These are phyloP conservation scores for Hemitrygon akajei DNA, from an alignment of 2,797 vertebrate genomes.

Conservation along the genomic window DNA sequence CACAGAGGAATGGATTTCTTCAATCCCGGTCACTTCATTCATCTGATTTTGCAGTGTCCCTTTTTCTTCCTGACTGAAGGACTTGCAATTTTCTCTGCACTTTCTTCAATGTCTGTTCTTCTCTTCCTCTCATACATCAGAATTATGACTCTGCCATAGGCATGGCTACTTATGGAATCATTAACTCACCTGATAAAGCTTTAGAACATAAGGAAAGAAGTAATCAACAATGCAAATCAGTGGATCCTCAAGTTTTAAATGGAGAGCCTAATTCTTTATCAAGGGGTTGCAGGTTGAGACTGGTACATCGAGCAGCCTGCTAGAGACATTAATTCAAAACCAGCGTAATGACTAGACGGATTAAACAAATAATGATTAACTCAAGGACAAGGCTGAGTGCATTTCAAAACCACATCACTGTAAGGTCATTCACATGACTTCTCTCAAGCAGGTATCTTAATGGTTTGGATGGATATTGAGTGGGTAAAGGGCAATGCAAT, in stretches of 20 bases:
- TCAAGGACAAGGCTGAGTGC: constrained; percentile 15
- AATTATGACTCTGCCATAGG: too few species aligned
- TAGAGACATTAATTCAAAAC: neutral
- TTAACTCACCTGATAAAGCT: neutral
- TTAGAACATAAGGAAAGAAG: neutral
- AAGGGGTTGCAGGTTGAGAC: neutral
- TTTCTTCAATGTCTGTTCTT: too few species aligned
- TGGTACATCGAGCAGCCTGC: too few species aligned
- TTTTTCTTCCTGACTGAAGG: neutral
- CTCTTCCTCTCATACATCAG: too few species aligned
- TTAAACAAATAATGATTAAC: constrained; percentile 31
- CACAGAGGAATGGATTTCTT: neutral
- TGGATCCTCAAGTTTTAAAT: neutral
- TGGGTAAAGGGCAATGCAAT: neutral
- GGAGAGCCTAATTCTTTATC: neutral
- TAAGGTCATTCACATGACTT: neutral
- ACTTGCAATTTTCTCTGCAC: neutral
- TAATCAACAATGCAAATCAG: neutral
- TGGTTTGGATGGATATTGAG: neutral
- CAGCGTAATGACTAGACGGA: constrained; percentile 20
- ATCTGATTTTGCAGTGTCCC: neutral
- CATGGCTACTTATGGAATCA: neutral
- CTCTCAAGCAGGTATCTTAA: neutral
- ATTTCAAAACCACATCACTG: neutral
- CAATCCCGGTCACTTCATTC: neutral